Conservation (phyloP, 2,113 vertebrate species). For the Oreochromis aureus region DNA sequence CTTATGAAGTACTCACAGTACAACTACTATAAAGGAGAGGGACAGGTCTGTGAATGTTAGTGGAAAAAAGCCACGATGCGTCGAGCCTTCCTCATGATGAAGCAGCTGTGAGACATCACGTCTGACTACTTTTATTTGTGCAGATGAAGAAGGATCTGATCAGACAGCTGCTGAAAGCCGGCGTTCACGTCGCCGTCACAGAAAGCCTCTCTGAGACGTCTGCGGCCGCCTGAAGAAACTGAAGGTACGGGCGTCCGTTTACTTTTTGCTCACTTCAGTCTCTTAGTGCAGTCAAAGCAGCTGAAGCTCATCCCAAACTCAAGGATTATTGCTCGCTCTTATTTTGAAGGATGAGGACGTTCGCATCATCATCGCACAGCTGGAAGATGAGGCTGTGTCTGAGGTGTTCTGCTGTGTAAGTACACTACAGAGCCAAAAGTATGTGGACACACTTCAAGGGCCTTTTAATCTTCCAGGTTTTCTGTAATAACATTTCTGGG, state of each 20-base stretch:
- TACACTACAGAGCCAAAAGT: background rate
- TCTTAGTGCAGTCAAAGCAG: background rate
- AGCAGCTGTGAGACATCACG: background rate
- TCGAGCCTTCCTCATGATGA: fast-evolving
- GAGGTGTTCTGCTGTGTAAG: constrained; percentile 90
- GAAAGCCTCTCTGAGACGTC: constrained; percentile 23
- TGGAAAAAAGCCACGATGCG: background rate
- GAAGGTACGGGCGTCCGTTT: constrained; percentile 18
- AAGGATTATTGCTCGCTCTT: background rate
- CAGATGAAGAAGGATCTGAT: constrained; percentile 55
- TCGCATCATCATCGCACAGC: constrained; percentile 84
- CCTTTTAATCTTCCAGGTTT: background rate
- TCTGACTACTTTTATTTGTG: background rate
- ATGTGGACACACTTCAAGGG: background rate
- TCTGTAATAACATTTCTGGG: background rate
- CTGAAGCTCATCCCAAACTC: background rate
- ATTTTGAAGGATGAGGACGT: constrained; percentile 80
- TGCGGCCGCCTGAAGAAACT: constrained; percentile 44
- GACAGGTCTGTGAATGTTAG: fast-evolving
- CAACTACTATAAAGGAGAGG: background rate
- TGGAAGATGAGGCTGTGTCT: constrained; percentile 81
- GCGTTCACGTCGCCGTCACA: constrained; percentile 1
- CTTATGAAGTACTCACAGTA: background rate
- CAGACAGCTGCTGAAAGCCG: constrained; percentile 28
- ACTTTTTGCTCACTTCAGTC: background rate